phyloP scores from a whole-genome alignment of 2,888 invertebrate genomes.

The Drosophila differens region DNA sequence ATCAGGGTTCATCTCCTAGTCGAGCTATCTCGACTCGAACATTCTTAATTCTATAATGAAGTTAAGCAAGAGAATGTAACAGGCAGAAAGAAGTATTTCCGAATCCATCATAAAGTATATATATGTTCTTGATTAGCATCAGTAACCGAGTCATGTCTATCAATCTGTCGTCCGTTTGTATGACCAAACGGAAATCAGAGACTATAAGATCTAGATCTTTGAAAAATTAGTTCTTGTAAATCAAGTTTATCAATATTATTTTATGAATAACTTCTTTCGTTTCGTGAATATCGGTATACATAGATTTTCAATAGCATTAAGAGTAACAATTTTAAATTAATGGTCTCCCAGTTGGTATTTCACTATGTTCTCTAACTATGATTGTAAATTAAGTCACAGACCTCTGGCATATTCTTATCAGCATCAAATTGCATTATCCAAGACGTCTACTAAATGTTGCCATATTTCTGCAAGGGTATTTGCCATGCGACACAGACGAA shows the following conservation, averaged over 20 bases:
- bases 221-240: not conserved
- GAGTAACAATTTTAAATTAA: not conserved
- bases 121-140: not conserved
- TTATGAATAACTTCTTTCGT: not conserved
- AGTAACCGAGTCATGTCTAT: not conserved
- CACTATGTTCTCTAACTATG: too few relatives aligned
- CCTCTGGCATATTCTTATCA: too few relatives aligned
- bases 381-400: too few relatives aligned
- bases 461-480: not conserved
- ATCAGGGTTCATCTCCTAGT: not conserved
- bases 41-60: not conserved
- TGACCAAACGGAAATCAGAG: not conserved
- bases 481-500: too few relatives aligned
- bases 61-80: not conserved
- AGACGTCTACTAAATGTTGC: not conserved
- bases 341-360: too few relatives aligned
- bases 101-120: not conserved
- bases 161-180: not conserved
- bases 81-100: not conserved
- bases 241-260: not conserved
- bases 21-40: not conserved
- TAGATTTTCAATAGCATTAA: not conserved
- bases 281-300: not conserved
- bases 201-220: not conserved
- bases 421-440: not conserved